Base-by-base conservation (phyloP, 2,113 vertebrate genomes). In the Odocoileus virginianus region DNA sequence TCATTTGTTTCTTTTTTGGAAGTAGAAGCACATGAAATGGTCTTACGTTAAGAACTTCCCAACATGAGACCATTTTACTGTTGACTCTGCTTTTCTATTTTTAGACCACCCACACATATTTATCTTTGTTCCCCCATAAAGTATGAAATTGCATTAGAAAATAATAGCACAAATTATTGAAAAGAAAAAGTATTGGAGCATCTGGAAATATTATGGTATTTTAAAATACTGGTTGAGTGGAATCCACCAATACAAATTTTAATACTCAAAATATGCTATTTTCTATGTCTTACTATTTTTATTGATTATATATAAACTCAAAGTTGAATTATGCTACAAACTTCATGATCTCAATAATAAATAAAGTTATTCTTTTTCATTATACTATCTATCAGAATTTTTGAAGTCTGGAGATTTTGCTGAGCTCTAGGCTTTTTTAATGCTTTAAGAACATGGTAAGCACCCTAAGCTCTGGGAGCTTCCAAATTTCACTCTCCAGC, bases 31-130 rank as follows among this genome's bases (percentile, higher is more conserved):
- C 3, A n/a, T 55, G 13, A 43, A 71, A 58, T 28, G 2, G 19
- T 64, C 52, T 92, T 45, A 21, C 7, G 27, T 86, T 64, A 95
- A 91, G 21, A 90, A 64, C 30, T 64, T 61, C 7, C 40, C 15
- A 91, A 8, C 9, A n/a, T n/a, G 2, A 82, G 40, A 23, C 5
- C 7, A 83, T 40, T 55, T 81, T 60, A 19, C 25, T 25, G 3
- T 87, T 78, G 16, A 55, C 28, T 1, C 8, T 71, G 13, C 5
- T 83, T 71, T 90, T 50, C 1, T 57, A 19, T 27, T 74, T 33
- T 50, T 7, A 87, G 7, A 7, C 2, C 4, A 17, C 6, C 2
- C 5, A 3, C 3, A 61, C 4, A 5, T 40, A n/a, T 17, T 0
- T 14, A 40, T 40, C 4, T 91, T n/a, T 57, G 1, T 64, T 58